A percentile compares a stretch with the other conserved stretches of the same genome.
Conservation (phyloP, 2,797 vertebrate genomes). For the Acanthiza pusilla region DNA sequence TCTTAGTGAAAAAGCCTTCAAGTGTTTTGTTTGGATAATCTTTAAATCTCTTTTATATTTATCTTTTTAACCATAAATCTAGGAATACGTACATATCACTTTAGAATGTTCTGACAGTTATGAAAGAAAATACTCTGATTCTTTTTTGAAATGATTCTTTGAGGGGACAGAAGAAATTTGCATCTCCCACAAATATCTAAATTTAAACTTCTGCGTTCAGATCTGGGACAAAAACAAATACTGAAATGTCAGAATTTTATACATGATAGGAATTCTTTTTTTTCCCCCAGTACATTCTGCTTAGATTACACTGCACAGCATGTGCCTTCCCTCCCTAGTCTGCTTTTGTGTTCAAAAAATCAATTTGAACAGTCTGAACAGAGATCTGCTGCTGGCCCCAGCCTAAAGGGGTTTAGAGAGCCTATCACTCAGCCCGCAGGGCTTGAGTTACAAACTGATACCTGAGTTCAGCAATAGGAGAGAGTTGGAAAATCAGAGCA, state of each 20-base stretch:
- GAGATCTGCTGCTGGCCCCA: neutral
- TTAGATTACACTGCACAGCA: slow-evolving; percentile 14
- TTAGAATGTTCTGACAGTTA: slow-evolving; percentile 24
- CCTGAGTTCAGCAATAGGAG: neutral
- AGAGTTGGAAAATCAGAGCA: slow-evolving; percentile 9
- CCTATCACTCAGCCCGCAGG: neutral
- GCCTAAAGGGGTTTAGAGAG: slow-evolving; percentile 1
- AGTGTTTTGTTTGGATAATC: slow-evolving; percentile 5
- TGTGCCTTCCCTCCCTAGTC: neutral
- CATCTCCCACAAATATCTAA: slow-evolving; percentile 45
- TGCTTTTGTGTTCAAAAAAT: neutral
- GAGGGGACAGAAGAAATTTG: slow-evolving; percentile 27
- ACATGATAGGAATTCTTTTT: neutral
- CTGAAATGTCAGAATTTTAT: slow-evolving; percentile 35
- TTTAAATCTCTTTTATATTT: slow-evolving; percentile 23
- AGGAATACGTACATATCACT: neutral
- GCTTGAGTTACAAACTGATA: slow-evolving; percentile 16
- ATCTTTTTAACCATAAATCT: neutral
- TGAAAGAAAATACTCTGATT: slow-evolving; percentile 2
- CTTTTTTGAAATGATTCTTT: slow-evolving; percentile 14
- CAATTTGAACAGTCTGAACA: slow-evolving; percentile 4
- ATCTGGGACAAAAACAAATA: slow-evolving; percentile 34
- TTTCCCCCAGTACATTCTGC: neutral
- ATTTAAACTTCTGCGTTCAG: slow-evolving; percentile 36
- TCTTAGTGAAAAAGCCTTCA: neutral